These are phyloP conservation scores for Colossoma macropomum DNA, from an alignment of 2,113 vertebrate species.

Conservation along the genomic window DNA sequence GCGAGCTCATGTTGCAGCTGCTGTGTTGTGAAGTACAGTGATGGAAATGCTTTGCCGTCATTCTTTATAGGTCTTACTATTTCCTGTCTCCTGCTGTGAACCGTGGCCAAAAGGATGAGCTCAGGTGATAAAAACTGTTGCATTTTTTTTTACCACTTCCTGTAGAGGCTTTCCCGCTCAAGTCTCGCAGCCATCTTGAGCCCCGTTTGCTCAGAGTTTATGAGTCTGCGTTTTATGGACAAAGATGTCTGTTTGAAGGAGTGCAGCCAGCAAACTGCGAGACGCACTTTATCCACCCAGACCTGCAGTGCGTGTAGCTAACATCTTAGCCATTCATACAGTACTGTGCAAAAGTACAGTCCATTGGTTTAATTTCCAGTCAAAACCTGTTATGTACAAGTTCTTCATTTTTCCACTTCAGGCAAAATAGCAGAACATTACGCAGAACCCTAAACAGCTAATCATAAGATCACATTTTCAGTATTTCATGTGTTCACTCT, in stretches of 20 bases:
- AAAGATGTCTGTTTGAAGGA: slow-evolving; percentile 6
- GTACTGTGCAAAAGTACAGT: no score
- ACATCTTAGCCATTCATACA: no score
- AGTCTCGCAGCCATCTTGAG: slow-evolving; percentile 17
- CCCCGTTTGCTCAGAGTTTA: neutral
- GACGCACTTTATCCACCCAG: neutral
- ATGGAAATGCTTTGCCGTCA: neutral
- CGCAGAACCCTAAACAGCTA: no score
- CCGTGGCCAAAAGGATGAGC: neutral
- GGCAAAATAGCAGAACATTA: no score
- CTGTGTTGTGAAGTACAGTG: neutral
- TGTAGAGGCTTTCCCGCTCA: neutral
- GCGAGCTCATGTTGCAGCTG: neutral
- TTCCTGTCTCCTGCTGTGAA: slow-evolving; percentile 19
- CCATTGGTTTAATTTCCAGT: no score
- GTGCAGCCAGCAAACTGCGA: neutral
- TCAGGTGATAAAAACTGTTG: slow-evolving; percentile 29
- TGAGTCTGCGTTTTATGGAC: slow-evolving; percentile 20
- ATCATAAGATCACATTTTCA: no score
- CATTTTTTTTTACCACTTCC: slow-evolving; percentile 16
- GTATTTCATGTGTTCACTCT: no score
- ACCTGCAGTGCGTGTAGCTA: neutral
- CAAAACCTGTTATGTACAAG: no score
- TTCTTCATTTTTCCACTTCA: no score
- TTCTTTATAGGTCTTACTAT: neutral